Base-by-base conservation (phyloP, 2,888 invertebrate species). In the Spatulosminthurus flaviceps region DNA sequence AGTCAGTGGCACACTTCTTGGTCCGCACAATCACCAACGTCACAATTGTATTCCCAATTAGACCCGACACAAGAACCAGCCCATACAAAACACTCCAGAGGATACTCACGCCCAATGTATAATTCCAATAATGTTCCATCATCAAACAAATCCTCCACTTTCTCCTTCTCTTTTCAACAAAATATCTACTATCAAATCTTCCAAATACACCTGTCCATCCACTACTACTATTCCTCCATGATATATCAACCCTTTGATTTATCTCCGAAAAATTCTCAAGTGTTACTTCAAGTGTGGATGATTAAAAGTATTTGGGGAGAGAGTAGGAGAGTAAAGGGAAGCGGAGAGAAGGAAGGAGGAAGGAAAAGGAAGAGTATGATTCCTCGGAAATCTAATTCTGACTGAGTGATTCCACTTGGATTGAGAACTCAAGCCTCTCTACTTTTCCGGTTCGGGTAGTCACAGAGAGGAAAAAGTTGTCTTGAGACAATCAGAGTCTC, bases 1-100 rank as follows among this genome's bases (percentile, higher is more conserved):
- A 89, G 86, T 90, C 90, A 81, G 90, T 90, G 1, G 88, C 88
- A 2, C 89, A 88, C 76, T 84, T 85, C 79, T 84, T 85, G 0
- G 85, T 82, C 71, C 82, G 79, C 42, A 84, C 81, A 66, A 85
- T 85, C 29, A 85, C 85, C 19, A 83, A 67, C 9, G 82, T 81
- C 34, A 85, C 85, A 41, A 85, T 82, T 11, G 82, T 76, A 64
- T 85, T 85, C 19, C 85, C 85, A 69, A 85, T 79, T 24, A 85
- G 79, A 60, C 85, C 85, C 41, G 81, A 82, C 13, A 84, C 71
- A 16, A 85, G 77, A 9, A 84, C 83, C 24, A 84, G 72, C 9
- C 81, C 71, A 61, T 85, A 88, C 66, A 85, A 83, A 19, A 82
- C 81, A 66, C 78, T 83, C 84, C 84, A 84, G 13, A 83, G 77